phyloP scores from a whole-genome alignment of 2,797 vertebrate genomes.

The Siniperca obscura region DNA sequence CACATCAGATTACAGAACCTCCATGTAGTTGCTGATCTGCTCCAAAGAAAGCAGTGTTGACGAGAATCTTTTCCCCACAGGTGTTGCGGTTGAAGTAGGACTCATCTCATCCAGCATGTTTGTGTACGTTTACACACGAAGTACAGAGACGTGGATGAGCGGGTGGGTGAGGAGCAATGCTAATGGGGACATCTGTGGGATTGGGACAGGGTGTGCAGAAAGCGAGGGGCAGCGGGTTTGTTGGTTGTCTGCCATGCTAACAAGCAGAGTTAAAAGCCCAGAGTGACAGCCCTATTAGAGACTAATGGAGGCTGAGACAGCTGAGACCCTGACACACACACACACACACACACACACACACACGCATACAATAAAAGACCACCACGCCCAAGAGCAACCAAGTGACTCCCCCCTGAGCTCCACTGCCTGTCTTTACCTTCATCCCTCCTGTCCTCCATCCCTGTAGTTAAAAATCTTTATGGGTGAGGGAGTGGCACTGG shows the following conservation, averaged over 20 bases:
- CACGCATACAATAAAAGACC: slow-evolving; percentile 52
- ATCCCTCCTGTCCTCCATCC: slow-evolving; percentile 65
- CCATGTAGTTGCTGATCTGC: slow-evolving; percentile 23
- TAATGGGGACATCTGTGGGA: slow-evolving; percentile 69
- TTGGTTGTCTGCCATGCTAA: slow-evolving; percentile 74
- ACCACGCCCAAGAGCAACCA: slow-evolving; percentile 70
- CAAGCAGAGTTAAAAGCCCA: slow-evolving; percentile 83
- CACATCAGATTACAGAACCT: slow-evolving; percentile 24
- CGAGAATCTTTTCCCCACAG: slow-evolving; percentile 19
- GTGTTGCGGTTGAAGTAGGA: slow-evolving; percentile 46
- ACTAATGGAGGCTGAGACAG: slow-evolving; percentile 85
- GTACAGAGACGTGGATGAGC: slow-evolving; percentile 18
- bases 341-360: slow-evolving; percentile 51
- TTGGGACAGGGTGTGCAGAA: slow-evolving; percentile 40
- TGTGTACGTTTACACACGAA: slow-evolving; percentile 34
- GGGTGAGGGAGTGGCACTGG: slow-evolving; percentile 68
- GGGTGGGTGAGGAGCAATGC: slow-evolving; percentile 30
- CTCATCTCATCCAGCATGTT: background rate
- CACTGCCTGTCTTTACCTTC: slow-evolving; percentile 59
- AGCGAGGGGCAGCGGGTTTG: slow-evolving; percentile 50
- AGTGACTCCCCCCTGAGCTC: slow-evolving; percentile 54
- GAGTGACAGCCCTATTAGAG: slow-evolving; percentile 82
- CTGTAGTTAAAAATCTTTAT: slow-evolving; percentile 84
- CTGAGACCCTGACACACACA: slow-evolving; percentile 72
- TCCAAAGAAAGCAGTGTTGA: slow-evolving; percentile 17